Evolutionary conservation across 2,888 invertebrate genomes (phyloP), one percentile per base, ranked within the genome.

Genomic region (Drosophila anceps): DNA sequence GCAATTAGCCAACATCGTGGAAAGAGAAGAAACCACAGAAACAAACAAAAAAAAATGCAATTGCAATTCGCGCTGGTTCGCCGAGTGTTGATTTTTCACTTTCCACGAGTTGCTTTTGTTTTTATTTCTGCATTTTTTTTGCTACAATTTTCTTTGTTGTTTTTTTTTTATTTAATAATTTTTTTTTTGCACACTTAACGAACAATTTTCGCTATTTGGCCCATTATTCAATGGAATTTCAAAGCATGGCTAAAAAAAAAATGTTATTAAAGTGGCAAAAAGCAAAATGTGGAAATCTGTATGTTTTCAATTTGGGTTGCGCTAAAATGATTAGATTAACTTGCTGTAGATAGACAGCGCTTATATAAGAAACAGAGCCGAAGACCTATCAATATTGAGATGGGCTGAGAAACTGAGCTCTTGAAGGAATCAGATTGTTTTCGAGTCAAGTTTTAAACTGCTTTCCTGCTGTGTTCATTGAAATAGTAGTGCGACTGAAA

Each of bases 1-100:
- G 79, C 84, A 84, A 88, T 84, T 88, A 88, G 87, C 84, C 84
- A 83, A 76, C 71, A 83, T 83, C 71, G 76, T 76, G 76, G 75
- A 33, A 54, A 27, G 24, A 54, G 27, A 37, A 57, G 48, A 18
- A 29, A 48, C 48, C 33, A 37, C 10, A 46, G 29, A 54, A 53
- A n/a, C 24, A 39, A 9, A 24, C 10, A 20, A 24, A 37, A 29
- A 61, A 55, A 18, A 13, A 7, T 35, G 20, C 29, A 71, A 50
- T 68, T 68, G 76, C 63, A 64, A 41, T 71, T 67, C 55, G n/a
- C 50, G 44, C 50, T 65, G 57, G 1, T 55, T 18, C 51, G 68
- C n/a, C 37, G 35, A 53, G 77, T 68, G 66, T 74, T 77, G 75
- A 74, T 64, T 72, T 80, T 79, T 72, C 80, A 79, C 80, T 79